Evolutionary conservation across 2,113 vertebrate species (phyloP).

Genomic region (Crotalus viridis): DNA sequence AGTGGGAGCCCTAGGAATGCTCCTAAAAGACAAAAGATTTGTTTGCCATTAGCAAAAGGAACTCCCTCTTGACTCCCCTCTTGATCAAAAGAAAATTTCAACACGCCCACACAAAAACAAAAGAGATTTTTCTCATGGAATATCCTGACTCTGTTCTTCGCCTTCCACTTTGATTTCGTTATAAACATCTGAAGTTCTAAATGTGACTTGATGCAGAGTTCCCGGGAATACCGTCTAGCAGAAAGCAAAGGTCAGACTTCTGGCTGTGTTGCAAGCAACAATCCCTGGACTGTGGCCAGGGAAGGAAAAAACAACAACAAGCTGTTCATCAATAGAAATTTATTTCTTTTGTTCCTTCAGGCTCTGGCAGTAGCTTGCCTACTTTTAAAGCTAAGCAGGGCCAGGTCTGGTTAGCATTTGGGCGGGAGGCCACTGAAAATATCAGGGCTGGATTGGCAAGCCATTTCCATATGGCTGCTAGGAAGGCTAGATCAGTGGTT

Average conservation of each 20-base stretch:
- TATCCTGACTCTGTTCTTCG: background rate
- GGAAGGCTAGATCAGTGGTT: background rate
- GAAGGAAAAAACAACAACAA: background rate
- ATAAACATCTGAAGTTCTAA: background rate
- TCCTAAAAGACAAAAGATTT: background rate
- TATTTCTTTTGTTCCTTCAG: background rate
- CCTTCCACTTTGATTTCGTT: background rate
- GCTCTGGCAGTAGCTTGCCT: background rate
- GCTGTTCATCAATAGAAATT: background rate
- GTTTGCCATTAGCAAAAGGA: background rate
- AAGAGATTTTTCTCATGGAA: background rate
- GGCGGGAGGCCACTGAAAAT: background rate
- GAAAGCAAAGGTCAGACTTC: background rate
- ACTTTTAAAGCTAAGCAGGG: background rate
- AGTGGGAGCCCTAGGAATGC: background rate
- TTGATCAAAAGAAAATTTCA: background rate
- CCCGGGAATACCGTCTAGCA: background rate
- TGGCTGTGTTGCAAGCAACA: background rate
- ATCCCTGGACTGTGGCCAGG: background rate
- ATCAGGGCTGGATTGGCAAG: background rate
- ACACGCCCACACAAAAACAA: background rate
- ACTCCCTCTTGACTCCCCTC: background rate
- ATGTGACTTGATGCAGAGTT: background rate
- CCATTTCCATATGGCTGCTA: background rate
- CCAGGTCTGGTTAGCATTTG: background rate